Base-by-base conservation (phyloP, 2,797 vertebrate genomes). In the Mormyrus proboscirostris region DNA sequence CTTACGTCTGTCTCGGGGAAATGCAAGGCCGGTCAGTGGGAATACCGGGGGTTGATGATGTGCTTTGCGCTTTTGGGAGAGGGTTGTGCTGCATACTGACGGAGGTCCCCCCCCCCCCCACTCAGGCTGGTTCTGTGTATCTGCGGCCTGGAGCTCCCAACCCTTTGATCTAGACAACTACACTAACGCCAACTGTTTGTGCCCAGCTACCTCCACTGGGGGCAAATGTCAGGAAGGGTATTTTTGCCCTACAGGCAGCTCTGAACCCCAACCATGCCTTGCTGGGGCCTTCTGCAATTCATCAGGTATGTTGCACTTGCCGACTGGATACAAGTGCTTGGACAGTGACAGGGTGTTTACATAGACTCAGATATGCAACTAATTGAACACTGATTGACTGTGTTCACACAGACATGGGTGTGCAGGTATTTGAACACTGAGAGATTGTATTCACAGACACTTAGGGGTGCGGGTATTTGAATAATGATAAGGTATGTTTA, bases 81-180 rank as follows among this genome's bases (percentile, higher is more conserved):
- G 38, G 16, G 41, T n/a, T 47, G 38, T 19, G 73, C n/a, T 79
- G 38, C 41, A 47, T 79, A 1, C 73, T 79, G 73, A 79, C n/a
- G 33, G 38, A 79, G 38, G 5, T 79, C 19, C 16, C 47, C 12
- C 29, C 12, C 29, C 29, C 29, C 22, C 22, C 88, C 0, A 16
- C 41, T 51, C 91, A 99, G 98, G 98, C 69, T 99, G 98, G 98
- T 99, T 99, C 94, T 99, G 98, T 87, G 94, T 99, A 90, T 98
- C 96, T 0, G 97, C 97, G 73, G 98, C 97, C 0, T 99, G 98
- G 98, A 98, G 96, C 4, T 94, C 98, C 0, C 97, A 95, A 86
- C 98, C 98, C 3, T 99, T 99, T 73, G 97, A 99, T 93, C 94
- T 99, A 91, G 98, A 99, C 93, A 99, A 99, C 92, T 98, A 99